These are phyloP conservation scores for Crematogaster levior DNA, from an alignment of 2,888 invertebrate genomes.

Conservation along the genomic window DNA sequence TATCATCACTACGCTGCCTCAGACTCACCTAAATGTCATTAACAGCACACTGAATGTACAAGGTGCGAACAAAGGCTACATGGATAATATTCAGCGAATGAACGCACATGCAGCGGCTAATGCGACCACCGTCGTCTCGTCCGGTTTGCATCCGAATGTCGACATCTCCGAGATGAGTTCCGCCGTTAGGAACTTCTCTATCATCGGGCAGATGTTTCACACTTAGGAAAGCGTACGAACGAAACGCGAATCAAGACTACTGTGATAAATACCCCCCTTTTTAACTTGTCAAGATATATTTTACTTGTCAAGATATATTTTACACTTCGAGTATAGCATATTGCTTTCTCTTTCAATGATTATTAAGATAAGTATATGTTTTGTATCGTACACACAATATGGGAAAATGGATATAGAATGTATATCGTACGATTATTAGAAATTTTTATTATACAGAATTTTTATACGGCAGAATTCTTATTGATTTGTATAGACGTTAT, in stretches of 20 bases:
- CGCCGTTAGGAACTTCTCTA: constrained; percentile 73
- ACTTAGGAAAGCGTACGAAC: constrained; percentile 57
- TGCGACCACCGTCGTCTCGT: constrained; percentile 49
- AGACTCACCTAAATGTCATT: constrained; percentile 63
- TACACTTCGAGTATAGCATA: constrained; percentile 20
- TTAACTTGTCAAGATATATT: constrained; percentile 15
- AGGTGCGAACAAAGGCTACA: constrained; percentile 69
- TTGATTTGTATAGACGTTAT: background rate
- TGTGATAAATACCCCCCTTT: constrained; percentile 70
- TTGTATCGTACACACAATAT: constrained; percentile 19
- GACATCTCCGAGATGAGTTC: constrained; percentile 70
- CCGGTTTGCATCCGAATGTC: constrained; percentile 64
- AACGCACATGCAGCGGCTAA: constrained; percentile 42
- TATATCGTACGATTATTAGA: constrained; percentile 42
- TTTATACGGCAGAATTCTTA: constrained; percentile 31
- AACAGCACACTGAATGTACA: constrained; percentile 60
- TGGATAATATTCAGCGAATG: constrained; percentile 65
- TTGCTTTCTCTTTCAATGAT: constrained; percentile 9
- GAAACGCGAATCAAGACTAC: constrained; percentile 55
- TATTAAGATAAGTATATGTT: constrained; percentile 18
- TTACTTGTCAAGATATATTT: constrained; percentile 23
- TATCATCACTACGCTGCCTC: constrained; percentile 69
- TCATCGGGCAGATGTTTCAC: constrained; percentile 79
- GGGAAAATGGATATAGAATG: constrained; percentile 44
- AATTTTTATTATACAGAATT: constrained; percentile 31